Evolutionary conservation across 1,140 invertebrate genomes (phyloP), one percentile per base, ranked within the genome.

Genomic region (Charaxes varanes): DNA sequence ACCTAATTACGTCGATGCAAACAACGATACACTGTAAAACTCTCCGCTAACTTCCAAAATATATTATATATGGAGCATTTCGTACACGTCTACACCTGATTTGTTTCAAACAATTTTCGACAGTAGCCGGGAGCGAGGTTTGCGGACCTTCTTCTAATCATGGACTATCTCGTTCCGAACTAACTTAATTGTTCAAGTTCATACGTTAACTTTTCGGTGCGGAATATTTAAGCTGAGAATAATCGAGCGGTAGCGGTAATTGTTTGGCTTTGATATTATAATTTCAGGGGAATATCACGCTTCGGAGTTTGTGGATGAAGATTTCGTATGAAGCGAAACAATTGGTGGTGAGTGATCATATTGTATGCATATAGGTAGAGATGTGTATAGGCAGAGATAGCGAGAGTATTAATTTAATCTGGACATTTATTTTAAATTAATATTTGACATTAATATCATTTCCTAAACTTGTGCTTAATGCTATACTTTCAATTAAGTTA

Each of bases 121-220:
- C 48, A 52, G 41, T 42, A 16, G 56, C 69, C 61, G 44, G 49
- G 17, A 59, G 66, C 64, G 51, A 66, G 66, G 64, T 64, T 28
- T 34, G 27, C 51, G 55, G 54, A 60, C 54, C 53, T 62, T 55
- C 59, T 43, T 60, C 61, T 64, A 70, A 73, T 73, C 61, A 63
- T 54, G 49, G 47, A 53, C 45, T 53, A 34, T 53, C 47, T 33
- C 31, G 41, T 34, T 55, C 38, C 42, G 40, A 65, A 70, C 61
- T 65, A 58, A 49, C 57, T 56, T 58, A 62, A 70, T 67, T 70
- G 56, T 56, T 49, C 44, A 53, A 49, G 49, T 55, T 54, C 55
- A 55, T 50, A 46, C 34, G 44, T 41, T 24, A 56, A 48, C 50
- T 51, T 53, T 51, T 41, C 38, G 36, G 45, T 27, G 30, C 44